Evolutionary conservation across 1,140 invertebrate genomes (phyloP), one percentile per base, ranked within the genome.

Genomic region (Drosophila erecta): DNA sequence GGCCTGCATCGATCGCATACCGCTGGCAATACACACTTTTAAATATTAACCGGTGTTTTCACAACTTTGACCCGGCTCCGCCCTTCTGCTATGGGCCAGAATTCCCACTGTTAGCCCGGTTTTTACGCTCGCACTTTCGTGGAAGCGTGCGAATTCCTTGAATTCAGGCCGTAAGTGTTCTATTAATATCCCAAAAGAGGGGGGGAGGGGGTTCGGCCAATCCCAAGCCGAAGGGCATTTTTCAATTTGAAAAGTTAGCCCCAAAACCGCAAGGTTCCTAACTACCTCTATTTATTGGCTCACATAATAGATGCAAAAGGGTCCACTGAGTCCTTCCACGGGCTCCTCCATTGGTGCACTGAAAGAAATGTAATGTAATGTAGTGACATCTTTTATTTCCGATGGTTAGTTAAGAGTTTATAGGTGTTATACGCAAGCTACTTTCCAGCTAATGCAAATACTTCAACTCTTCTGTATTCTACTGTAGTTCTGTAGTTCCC

Each of bases 251-350:
- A 90, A 90, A 86, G 87, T 84, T 74, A 79, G 75, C 35, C 44
- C 51, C 70, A 55, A 69, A 91, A 89, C 90, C 90, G 76, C 90
- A 91, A 76, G 62, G 76, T 74, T 77, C 73, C 83, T 90, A 90
- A 90, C 89, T 89, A 85, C 84, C 78, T 85, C 84, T 90, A 91
- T 91, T 91, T 91, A 90, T 89, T 74, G 84, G 74, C 71, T 59
- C 67, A 72, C 71, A 83, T 81, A 86, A 89, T 81, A 69, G 76
- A 85, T 90, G 76, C 76, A 76, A 41, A 41, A 37, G 10, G 53
- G 38, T 20, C 14, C 40, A 38, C 14, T 38, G 17, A 0, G 17
- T 40, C 24, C 66, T 33, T 7, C 4, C 35, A 30, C 3, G 14
- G 43, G n/a, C 43, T 33, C 27, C 24, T 35, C 22, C 22, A 41